Evolutionary conservation across 2,888 invertebrate species (phyloP).

Genomic region (Tupiocoris notatus): DNA sequence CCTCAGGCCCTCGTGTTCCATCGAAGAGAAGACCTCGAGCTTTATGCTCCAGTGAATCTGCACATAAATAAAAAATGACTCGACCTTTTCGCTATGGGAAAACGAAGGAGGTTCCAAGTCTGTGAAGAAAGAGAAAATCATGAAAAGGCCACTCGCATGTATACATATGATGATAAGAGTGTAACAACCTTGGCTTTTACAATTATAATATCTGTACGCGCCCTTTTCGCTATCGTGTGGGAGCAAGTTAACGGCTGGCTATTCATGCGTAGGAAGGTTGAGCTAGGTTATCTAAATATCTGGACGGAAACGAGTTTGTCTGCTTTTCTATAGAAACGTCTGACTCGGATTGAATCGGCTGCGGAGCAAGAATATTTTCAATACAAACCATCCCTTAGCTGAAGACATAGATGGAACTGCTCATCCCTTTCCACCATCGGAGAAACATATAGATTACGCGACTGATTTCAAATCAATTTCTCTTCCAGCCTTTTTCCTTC

Average conservation of each 20-base stretch:
- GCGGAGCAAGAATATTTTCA: no score
- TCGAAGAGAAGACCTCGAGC: not conserved
- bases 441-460: no score
- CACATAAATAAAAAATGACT: not conserved
- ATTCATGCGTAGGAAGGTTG: not conserved
- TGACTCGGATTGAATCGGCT: no score
- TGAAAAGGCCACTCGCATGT: not conserved
- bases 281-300: not conserved
- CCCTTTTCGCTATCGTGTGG: not conserved
- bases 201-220: not conserved
- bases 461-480: no score
- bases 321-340: not conserved
- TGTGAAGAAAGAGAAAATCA: not conserved
- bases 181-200: not conserved
- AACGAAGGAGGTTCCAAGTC: not conserved
- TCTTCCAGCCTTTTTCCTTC: no score
- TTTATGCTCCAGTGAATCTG: not conserved
- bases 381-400: no score
- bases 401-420: no score
- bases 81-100: not conserved
- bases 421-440: no score
- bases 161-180: not conserved
- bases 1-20: not conserved
- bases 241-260: not conserved
- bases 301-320: not conserved